Evolutionary conservation across 2,113 vertebrate genomes (phyloP).

Genomic region (Ardeotis arabs): DNA sequence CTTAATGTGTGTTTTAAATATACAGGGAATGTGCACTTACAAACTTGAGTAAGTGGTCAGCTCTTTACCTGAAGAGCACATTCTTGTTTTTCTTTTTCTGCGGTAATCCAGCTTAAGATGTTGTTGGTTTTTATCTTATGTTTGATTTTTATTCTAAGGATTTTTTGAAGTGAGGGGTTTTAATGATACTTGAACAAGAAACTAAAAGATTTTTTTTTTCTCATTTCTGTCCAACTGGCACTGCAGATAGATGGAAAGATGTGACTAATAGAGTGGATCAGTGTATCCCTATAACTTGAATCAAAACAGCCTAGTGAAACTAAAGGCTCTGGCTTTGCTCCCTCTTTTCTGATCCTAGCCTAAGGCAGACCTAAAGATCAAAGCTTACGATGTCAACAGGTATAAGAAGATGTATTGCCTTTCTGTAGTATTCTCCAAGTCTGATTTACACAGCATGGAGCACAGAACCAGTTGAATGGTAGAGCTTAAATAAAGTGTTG

Average conservation of each 20-base stretch:
- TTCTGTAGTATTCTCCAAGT: background rate
- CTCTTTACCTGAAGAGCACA: background rate
- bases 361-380: slow-evolving; percentile 28
- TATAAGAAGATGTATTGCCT: background rate
- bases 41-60: background rate
- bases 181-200: background rate
- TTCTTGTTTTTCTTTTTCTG: background rate
- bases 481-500: background rate
- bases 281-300: background rate
- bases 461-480: background rate
- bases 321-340: background rate
- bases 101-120: background rate
- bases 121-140: background rate
- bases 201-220: background rate
- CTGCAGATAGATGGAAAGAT: background rate
- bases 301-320: background rate
- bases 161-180: background rate
- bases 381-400: background rate
- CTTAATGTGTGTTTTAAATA: background rate
- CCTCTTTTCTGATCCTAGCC: background rate
- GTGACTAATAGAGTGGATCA: background rate
- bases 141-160: background rate
- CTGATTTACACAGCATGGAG: background rate
- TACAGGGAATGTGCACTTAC: background rate
- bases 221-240: background rate